Conservation (phyloP, 2,113 vertebrate species). For the Sula dactylatra region DNA sequence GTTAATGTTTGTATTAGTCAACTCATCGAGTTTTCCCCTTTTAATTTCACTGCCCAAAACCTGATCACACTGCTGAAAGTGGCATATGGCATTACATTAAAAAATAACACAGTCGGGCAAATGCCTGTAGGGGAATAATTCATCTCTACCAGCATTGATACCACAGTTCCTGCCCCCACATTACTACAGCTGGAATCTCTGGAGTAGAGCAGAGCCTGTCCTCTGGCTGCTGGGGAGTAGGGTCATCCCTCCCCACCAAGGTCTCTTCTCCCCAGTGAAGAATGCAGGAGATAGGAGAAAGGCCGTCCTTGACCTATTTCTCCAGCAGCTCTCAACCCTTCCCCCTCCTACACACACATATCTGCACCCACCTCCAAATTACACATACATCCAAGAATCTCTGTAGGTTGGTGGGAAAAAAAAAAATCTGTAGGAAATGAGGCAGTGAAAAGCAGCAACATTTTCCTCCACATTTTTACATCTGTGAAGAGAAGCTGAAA, state of each 20-base stretch:
- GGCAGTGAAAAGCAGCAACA: background rate
- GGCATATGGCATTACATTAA: background rate
- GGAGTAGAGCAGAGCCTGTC: background rate
- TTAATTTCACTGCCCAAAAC: background rate
- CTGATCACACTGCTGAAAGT: background rate
- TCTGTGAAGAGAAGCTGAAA: background rate
- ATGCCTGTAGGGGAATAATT: background rate
- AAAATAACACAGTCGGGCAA: background rate
- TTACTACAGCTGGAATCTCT: background rate
- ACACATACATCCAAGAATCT: conserved; percentile 42
- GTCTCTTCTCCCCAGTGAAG: background rate
- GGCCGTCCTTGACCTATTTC: background rate
- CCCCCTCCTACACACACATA: conserved; percentile 9
- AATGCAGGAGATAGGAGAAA: conserved; percentile 22
- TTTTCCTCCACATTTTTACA: background rate
- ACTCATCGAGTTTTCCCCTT: background rate
- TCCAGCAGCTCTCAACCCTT: background rate
- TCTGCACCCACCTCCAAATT: conserved; percentile 46
- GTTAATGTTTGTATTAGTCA: background rate
- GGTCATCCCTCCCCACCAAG: background rate
- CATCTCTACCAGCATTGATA: background rate
- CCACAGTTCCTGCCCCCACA: background rate
- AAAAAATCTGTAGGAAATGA: background rate
- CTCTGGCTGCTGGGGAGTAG: background rate
- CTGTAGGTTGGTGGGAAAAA: background rate